phyloP scores from a whole-genome alignment of 2,797 vertebrate species.

The Artibeus jamaicensis region DNA sequence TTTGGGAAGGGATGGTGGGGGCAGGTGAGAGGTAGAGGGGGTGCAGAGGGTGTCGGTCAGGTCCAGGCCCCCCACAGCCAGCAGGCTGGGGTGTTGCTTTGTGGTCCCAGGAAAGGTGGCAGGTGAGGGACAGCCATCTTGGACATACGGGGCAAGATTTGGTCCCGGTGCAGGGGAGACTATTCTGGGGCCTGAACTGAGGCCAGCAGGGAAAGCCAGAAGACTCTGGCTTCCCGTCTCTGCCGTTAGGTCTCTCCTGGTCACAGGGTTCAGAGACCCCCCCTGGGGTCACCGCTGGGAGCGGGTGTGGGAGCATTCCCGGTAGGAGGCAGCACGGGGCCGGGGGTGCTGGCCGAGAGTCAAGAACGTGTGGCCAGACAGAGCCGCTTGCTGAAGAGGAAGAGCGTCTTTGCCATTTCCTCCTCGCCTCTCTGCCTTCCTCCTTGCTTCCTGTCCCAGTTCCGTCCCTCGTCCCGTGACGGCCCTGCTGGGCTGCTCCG shows the following conservation, averaged over 20 bases:
- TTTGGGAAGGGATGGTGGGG: constrained; percentile 56
- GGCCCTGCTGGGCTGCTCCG: neutral
- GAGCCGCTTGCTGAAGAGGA: neutral
- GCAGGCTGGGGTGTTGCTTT: neutral
- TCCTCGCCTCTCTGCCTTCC: neutral
- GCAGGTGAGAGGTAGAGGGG: constrained; percentile 11
- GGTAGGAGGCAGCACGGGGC: neutral
- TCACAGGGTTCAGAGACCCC: neutral
- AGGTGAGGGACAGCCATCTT: neutral
- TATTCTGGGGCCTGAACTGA: constrained; percentile 7
- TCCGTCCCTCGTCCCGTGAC: neutral
- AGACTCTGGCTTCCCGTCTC: neutral
- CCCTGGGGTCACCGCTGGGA: accelerated
- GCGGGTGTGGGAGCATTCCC: neutral
- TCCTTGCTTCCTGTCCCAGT: neutral
- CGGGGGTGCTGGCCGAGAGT: neutral
- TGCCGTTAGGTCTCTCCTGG: neutral
- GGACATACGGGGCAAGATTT: neutral
- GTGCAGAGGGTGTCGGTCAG: neutral
- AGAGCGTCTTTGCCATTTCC: neutral
- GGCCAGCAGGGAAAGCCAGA: neutral
- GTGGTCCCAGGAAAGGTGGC: neutral
- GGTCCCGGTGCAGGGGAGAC: neutral
- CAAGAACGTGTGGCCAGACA: neutral
- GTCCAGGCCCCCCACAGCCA: neutral